A percentile compares a stretch with the other conserved stretches of the same genome.
Evolutionary conservation across 2,888 invertebrate genomes (phyloP).

Genomic region (Drosophila hamatofila): DNA sequence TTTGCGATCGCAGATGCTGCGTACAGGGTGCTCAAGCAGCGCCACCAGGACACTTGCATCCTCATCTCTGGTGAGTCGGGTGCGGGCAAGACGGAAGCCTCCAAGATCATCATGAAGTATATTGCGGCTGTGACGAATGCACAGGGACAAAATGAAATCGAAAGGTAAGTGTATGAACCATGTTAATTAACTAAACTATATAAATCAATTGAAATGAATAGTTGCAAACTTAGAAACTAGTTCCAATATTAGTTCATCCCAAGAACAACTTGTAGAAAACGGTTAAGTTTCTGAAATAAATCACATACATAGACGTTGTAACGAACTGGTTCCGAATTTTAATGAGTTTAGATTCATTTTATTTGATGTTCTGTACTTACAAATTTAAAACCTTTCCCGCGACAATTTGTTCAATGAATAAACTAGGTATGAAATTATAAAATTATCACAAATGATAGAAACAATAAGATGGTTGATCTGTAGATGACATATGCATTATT

Average conservation of each 20-base stretch:
- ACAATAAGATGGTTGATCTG: neutral
- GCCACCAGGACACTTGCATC: conserved; percentile 97
- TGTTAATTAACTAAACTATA: neutral
- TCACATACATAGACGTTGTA: no score
- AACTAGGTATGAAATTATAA: neutral
- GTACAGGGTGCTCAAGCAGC: conserved; percentile 96
- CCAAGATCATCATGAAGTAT: conserved; percentile 99
- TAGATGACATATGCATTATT: neutral
- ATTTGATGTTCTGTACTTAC: neutral
- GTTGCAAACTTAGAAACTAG: no score
- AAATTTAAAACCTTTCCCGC: no score
- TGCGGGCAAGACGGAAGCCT: conserved; percentile 99
- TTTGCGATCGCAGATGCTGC: conserved; percentile 99
- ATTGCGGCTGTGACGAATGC: conserved; percentile 98
- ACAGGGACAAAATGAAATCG: conserved; percentile 97
- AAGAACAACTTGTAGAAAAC: no score
- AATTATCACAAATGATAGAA: neutral
- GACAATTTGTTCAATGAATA: neutral
- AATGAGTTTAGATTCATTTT: neutral
- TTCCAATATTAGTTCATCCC: no score
- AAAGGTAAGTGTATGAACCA: conserved; percentile 88
- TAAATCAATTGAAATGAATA: no score
- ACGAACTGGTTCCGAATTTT: no score
- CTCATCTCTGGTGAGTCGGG: conserved; percentile 99
- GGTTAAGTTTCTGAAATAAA: no score